Percentiles rank a stretch among this genome's conserved stretches.
Conservation (phyloP, 1,140 invertebrate genomes). For the Pantala flavescens region DNA sequence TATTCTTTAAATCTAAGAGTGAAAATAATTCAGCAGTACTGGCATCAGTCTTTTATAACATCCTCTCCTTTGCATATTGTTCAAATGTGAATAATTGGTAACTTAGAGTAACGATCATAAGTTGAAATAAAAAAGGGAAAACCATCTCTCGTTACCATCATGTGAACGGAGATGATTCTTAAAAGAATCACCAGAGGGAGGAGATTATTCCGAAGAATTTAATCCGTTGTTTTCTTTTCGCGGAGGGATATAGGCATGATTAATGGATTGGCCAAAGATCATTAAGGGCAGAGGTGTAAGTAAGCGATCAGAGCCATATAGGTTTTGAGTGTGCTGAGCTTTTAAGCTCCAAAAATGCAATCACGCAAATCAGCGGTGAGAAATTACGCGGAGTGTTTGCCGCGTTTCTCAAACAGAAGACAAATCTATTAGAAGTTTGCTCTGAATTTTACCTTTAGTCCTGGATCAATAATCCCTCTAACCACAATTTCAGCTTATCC, state of each 20-base stretch:
- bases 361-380: constrained; percentile 7
- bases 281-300: not conserved
- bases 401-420: not conserved
- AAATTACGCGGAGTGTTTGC: not conserved
- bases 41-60: too few species aligned
- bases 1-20: too few species aligned
- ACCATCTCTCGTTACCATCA: too few species aligned
- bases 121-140: too few species aligned
- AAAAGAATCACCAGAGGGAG: too few species aligned
- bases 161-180: too few species aligned
- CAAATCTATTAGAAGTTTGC: constrained; percentile 3
- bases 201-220: too few species aligned
- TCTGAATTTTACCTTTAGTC: not conserved
- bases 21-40: too few species aligned
- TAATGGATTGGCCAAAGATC: not conserved
- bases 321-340: not conserved
- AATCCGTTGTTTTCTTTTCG: not conserved
- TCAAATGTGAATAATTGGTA: too few species aligned
- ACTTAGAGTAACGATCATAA: too few species aligned
- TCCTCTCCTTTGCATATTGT: too few species aligned
- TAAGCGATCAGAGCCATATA: not conserved
- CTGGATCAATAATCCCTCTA: not conserved
- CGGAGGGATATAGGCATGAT: not conserved
- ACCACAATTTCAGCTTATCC: constrained; percentile 1
- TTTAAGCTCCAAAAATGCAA: constrained; percentile 2